Evolutionary conservation across 1,140 invertebrate species (phyloP).

Genomic region (Rhizoglyphus robini): DNA sequence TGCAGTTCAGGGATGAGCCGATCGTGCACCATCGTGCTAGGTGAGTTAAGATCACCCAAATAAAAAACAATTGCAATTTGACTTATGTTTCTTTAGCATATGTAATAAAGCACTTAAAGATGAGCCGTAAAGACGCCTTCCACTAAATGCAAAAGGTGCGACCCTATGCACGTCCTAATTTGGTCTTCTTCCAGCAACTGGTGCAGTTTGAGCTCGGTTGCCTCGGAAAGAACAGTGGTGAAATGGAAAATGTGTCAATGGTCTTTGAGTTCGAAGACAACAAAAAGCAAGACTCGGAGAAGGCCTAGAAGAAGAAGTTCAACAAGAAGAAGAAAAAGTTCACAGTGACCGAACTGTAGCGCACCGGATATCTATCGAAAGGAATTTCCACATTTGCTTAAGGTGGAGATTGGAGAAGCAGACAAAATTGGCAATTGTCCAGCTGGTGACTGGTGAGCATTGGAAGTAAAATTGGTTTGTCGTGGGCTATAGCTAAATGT

Average conservation of each 20-base stretch:
- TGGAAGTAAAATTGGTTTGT: not conserved
- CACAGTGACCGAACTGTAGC: constrained; percentile 11
- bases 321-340: not conserved
- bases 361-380: constrained; percentile 26
- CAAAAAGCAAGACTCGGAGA: not conserved
- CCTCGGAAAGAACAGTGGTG: constrained; percentile 46
- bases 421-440: not conserved
- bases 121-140: constrained; percentile 63
- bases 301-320: too few species aligned
- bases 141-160: constrained; percentile 48
- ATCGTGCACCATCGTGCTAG: constrained; percentile 65
- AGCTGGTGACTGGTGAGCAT: not conserved
- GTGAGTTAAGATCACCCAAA: not conserved
- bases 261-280: not conserved
- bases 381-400: constrained; percentile 22
- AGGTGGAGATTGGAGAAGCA: constrained; percentile 20
- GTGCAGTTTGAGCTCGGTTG: constrained; percentile 54
- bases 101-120: constrained; percentile 62
- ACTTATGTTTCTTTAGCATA: constrained; percentile 43
- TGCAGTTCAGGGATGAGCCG: constrained; percentile 77
- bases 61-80: not conserved
- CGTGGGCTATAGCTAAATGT: too few species aligned
- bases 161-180: constrained; percentile 68
- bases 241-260: constrained; percentile 40
- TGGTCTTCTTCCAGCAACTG: constrained; percentile 74